These are phyloP conservation scores for Theristicus caerulescens DNA, from an alignment of 2,113 vertebrate species.

Conservation along the genomic window DNA sequence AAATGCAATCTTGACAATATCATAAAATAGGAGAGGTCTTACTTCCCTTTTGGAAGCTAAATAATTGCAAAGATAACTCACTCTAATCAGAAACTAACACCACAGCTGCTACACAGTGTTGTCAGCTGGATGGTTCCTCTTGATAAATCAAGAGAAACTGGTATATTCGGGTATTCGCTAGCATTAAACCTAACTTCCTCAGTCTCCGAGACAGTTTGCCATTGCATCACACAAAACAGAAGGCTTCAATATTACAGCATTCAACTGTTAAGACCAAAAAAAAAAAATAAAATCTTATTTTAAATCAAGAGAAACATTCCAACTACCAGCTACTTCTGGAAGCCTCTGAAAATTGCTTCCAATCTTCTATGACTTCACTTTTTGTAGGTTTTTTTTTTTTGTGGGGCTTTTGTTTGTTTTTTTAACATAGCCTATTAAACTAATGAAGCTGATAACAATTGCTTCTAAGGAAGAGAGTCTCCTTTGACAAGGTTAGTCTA, in stretches of 20 bases:
- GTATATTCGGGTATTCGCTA: fast-evolving
- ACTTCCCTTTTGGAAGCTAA: neutral
- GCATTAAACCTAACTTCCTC: neutral
- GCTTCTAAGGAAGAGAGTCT: neutral
- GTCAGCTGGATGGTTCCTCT: neutral
- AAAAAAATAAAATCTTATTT: neutral
- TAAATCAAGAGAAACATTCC: neutral
- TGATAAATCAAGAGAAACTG: neutral
- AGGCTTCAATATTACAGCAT: neutral
- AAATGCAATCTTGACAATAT: neutral
- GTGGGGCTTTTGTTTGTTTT: neutral
- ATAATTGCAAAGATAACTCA: neutral
- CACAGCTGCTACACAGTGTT: neutral
- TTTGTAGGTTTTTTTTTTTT: neutral
- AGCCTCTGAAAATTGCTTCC: neutral
- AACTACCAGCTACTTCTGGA: neutral
- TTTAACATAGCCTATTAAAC: neutral
- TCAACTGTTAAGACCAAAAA: neutral
- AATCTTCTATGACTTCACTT: fast-evolving
- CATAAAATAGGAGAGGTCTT: neutral
- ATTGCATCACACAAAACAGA: neutral
- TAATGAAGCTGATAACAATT: neutral
- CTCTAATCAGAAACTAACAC: neutral
- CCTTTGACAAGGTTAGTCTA: neutral
- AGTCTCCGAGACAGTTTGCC: neutral